Percentiles rank a stretch among this genome's conserved stretches.
phyloP scores from a whole-genome alignment of 1,140 invertebrate genomes.

The Armadillidium nasatum region DNA sequence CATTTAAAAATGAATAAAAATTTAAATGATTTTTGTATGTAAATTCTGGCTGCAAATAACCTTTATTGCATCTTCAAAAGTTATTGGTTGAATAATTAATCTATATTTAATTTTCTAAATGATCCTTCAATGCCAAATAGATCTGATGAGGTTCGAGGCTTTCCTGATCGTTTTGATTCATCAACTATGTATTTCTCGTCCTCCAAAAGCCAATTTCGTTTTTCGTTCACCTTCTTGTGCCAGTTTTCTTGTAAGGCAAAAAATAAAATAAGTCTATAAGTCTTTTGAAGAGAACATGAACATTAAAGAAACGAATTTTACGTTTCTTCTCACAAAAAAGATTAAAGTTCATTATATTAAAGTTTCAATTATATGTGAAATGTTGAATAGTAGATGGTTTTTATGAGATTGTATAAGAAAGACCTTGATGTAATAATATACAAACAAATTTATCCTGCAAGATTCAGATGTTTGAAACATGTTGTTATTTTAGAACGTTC shows the following conservation, averaged over 20 bases:
- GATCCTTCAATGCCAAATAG: conserved; percentile 76
- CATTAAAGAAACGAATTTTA: background rate
- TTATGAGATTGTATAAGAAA: too few relatives aligned
- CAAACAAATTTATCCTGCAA: too few relatives aligned
- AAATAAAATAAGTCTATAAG: conserved; percentile 18
- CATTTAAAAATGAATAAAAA: too few relatives aligned
- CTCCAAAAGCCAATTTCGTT: conserved; percentile 20
- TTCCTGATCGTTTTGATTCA: conserved; percentile 66
- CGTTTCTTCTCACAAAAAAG: background rate
- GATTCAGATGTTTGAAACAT: too few relatives aligned
- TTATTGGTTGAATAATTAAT: conserved; percentile 54
- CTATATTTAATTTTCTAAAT: conserved; percentile 70
- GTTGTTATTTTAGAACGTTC: too few relatives aligned
- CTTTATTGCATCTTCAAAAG: too few relatives aligned
- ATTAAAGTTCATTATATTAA: too few relatives aligned
- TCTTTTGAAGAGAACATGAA: background rate
- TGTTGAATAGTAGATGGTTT: too few relatives aligned
- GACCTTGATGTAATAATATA: too few relatives aligned
- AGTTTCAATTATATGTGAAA: too few relatives aligned
- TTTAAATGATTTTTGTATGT: too few relatives aligned
- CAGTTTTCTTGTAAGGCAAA: conserved; percentile 32
- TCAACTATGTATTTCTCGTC: conserved; percentile 60
- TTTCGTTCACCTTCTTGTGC: background rate
- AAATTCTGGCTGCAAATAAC: too few relatives aligned
- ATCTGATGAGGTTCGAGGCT: conserved; percentile 72